Evolutionary conservation across 2,113 vertebrate genomes (phyloP), one percentile per base, ranked within the genome.

Genomic region (Corapipo altera): DNA sequence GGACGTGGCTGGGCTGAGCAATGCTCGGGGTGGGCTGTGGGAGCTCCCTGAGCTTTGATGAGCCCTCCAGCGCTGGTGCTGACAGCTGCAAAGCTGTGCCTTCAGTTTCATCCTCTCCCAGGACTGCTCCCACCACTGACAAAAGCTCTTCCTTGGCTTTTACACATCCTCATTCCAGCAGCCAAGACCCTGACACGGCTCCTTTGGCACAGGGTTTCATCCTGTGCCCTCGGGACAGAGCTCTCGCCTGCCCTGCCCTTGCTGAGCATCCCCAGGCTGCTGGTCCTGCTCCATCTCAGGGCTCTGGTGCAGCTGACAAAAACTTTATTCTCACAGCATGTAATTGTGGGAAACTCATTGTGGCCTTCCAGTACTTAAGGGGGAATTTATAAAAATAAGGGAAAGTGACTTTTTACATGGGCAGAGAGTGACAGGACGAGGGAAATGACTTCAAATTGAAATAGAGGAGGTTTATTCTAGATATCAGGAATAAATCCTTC

Each of bases 1-100:
- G 75, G 93, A 89, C n/a, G 52, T 89, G 89, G 95, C 85, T 82
- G 78, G 65, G 88, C 78, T 89, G 46, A 74, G 66, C 57, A 78
- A 94, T 92, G 81, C 89, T 55, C 1, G 0, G n/a, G 32, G 46
- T 33, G 48, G 70, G 65, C 93, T 84, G 13, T 3, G 75, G 61
- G 54, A 83, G 48, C 58, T 83, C 15, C 9, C 66, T 14, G 67
- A 3, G 19, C 73, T 64, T 16, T 87, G 85, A 80, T 2, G n/a
- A 91, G 37, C 73, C 55, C 91, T 73, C 17, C 15, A 16, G 67
- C 5, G 3, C 58, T 95, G 86, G 64, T 5, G 5, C 55, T 96
- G 91, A 95, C 95, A 95, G 91, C 52, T 19, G 1, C 79, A 69
- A n/a, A 78, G 48, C 76, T 59, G 27, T 2, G 5, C 55, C 80